These are phyloP conservation scores for Limulus polyphemus DNA, from an alignment of 2,888 invertebrate species.

Conservation along the genomic window DNA sequence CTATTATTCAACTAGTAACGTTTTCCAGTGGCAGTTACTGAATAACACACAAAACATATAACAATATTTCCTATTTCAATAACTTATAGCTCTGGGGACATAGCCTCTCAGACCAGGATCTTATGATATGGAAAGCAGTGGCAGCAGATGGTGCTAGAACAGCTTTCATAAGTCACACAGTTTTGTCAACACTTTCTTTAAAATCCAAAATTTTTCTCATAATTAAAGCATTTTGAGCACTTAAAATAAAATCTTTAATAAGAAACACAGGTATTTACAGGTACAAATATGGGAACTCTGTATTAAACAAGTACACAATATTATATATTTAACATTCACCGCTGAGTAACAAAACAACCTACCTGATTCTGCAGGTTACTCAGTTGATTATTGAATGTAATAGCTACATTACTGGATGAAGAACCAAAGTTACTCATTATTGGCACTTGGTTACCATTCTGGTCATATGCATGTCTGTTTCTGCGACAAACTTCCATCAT, in stretches of 20 bases:
- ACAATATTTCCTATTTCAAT: too few species aligned
- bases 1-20: too few species aligned
- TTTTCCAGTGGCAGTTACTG: too few species aligned
- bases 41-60: too few species aligned
- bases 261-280: neutral
- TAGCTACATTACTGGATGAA: conserved; percentile 70
- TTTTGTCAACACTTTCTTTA: neutral
- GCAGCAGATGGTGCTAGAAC: too few species aligned
- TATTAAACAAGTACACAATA: too few species aligned
- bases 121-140: too few species aligned
- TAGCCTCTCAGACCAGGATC: too few species aligned
- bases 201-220: neutral
- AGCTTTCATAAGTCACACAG: too few species aligned
- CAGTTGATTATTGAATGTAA: conserved; percentile 68
- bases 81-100: too few species aligned
- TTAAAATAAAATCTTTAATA: neutral
- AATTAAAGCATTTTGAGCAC: neutral
- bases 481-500: conserved; percentile 80
- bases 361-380: conserved; percentile 38
- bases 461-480: conserved; percentile 28
- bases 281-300: too few species aligned
- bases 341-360: neutral
- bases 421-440: conserved; percentile 63
- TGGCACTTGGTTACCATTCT: conserved; percentile 26
- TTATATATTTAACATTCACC: too few species aligned